Percentiles rank a stretch among this genome's conserved stretches.
These are phyloP conservation scores for Oryzias sinensis DNA, from an alignment of 2,797 vertebrate genomes.

Conservation along the genomic window DNA sequence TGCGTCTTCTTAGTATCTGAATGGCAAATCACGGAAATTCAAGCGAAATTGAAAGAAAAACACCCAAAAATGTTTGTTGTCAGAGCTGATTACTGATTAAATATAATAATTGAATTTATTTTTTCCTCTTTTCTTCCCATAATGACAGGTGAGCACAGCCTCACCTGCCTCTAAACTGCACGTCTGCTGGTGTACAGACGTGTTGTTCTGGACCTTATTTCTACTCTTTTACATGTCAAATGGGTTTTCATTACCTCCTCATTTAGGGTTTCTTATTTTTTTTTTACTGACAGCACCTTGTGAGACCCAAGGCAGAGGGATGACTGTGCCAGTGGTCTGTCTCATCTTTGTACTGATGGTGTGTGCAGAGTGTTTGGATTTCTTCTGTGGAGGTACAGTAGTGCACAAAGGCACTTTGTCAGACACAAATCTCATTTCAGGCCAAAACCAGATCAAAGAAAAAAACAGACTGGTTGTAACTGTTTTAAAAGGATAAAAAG, in stretches of 20 bases:
- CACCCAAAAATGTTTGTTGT: too few relatives aligned
- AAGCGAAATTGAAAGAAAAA: too few relatives aligned
- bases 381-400: conserved; percentile 75
- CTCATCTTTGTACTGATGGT: conserved; percentile 62
- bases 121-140: too few relatives aligned
- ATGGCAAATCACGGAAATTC: too few relatives aligned
- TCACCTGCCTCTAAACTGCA: too few relatives aligned
- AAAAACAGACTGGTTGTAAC: conserved; percentile 16
- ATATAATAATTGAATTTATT: too few relatives aligned
- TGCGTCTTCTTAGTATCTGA: too few relatives aligned
- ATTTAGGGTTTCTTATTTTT: conserved; percentile 30
- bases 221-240: conserved; percentile 18
- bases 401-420: conserved; percentile 17
- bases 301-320: conserved; percentile 43
- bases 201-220: conserved; percentile 12
- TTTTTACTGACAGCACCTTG: conserved; percentile 66
- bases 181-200: conserved; percentile 9
- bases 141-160: too few relatives aligned
- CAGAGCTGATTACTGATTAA: too few relatives aligned
- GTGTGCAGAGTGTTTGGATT: conserved; percentile 58
- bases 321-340: conserved; percentile 52
- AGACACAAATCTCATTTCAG: conserved; percentile 51
- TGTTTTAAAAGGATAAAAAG: conserved; percentile 7
- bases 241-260: conserved; percentile 5
- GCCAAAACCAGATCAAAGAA: conserved; percentile 27